Conservation (phyloP, 2,113 vertebrate genomes). For the Ginglymostoma cirratum region DNA sequence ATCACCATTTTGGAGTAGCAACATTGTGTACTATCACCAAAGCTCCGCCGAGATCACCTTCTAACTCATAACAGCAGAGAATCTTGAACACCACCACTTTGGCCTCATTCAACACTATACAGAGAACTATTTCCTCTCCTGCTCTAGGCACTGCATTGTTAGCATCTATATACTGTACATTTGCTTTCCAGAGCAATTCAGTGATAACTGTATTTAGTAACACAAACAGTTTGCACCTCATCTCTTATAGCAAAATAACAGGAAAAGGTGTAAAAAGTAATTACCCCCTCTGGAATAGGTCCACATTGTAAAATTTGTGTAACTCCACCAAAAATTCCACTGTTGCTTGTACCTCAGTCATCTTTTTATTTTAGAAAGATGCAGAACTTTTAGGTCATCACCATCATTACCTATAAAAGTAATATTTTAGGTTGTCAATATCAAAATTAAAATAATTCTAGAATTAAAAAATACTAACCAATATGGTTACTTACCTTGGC, state of each 20-base stretch:
- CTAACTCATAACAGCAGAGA: no score
- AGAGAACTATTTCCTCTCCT: not conserved
- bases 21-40: no score
- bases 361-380: constrained; percentile 69
- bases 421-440: not conserved
- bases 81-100: not conserved
- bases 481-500: constrained; percentile 56
- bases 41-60: no score
- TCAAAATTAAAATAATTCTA: not conserved
- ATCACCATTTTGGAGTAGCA: no score
- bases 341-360: constrained; percentile 97
- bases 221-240: not conserved
- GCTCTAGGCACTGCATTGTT: not conserved
- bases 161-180: not conserved
- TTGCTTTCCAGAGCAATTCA: not conserved
- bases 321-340: constrained; percentile 98
- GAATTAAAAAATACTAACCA: not conserved
- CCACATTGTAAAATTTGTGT: constrained; percentile 99
- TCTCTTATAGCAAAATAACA: constrained; percentile 38
- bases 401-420: constrained; percentile 44
- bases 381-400: constrained; percentile 60
- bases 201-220: not conserved
- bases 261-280: constrained; percentile 44
- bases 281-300: constrained; percentile 97
- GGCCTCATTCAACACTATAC: not conserved